phyloP scores from a whole-genome alignment of 2,113 vertebrate genomes.

The Rousettus leschenaultii region DNA sequence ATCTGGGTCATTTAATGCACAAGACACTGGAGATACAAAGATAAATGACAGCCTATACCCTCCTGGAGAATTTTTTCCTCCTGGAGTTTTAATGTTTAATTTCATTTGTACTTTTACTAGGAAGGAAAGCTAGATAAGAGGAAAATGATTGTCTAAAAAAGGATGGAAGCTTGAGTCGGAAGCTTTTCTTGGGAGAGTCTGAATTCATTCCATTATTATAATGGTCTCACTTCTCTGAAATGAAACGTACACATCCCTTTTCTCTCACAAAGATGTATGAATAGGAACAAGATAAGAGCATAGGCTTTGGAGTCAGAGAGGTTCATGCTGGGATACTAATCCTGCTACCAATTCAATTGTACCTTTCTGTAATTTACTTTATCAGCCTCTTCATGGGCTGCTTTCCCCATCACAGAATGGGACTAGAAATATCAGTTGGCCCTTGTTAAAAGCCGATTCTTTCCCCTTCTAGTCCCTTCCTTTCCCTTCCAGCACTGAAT shows the following conservation, averaged over 20 bases:
- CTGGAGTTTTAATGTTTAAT: slow-evolving; percentile 75
- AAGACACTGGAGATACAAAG: slow-evolving; percentile 54
- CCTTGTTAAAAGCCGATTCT: background rate
- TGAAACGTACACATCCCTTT: background rate
- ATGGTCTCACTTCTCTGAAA: slow-evolving; percentile 21
- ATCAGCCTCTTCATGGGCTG: background rate
- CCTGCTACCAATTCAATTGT: background rate
- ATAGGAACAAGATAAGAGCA: background rate
- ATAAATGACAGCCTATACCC: slow-evolving; percentile 66
- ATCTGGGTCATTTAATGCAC: slow-evolving; percentile 59
- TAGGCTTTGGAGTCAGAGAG: background rate
- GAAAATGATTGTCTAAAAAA: slow-evolving; percentile 53
- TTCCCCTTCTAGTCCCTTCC: background rate
- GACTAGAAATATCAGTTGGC: background rate
- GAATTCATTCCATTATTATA: slow-evolving; percentile 22
- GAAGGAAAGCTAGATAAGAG: slow-evolving; percentile 35
- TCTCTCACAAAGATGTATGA: background rate
- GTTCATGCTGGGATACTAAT: background rate
- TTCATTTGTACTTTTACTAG: slow-evolving; percentile 69
- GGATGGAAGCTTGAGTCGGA: slow-evolving; percentile 37
- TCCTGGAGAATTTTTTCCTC: slow-evolving; percentile 48
- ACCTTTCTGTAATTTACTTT: background rate
- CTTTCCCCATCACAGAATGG: background rate
- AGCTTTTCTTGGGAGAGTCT: slow-evolving; percentile 32
- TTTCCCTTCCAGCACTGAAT: slow-evolving; percentile 14